These are phyloP conservation scores for Ischnus inquisitorius DNA, from an alignment of 2,888 invertebrate genomes.

Conservation along the genomic window DNA sequence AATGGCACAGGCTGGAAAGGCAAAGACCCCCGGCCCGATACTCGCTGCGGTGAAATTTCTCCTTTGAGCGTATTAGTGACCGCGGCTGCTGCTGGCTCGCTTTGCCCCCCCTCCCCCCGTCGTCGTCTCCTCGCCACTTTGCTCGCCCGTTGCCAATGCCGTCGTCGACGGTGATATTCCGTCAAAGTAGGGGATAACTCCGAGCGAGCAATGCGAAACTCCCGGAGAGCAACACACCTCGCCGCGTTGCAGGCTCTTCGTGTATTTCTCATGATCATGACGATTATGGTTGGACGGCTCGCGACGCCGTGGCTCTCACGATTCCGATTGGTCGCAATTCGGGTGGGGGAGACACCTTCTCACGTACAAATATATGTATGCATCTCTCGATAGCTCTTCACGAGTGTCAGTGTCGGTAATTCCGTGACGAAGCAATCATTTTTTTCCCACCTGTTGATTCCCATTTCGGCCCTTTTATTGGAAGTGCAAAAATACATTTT, in stretches of 20 bases:
- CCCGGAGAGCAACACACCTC: conserved; percentile 11
- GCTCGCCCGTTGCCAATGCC: conserved; percentile 52
- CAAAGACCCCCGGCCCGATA: conserved; percentile 58
- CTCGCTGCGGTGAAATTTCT: conserved; percentile 80
- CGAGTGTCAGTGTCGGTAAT: conserved; percentile 73
- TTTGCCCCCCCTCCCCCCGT: conserved; percentile 25
- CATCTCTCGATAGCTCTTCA: conserved; percentile 55
- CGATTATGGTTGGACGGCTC: conserved; percentile 40
- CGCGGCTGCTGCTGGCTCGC: conserved; percentile 12
- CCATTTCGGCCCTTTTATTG: background rate
- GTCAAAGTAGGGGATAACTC: conserved; percentile 48
- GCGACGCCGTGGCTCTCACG: conserved; percentile 35
- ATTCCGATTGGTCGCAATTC: conserved; percentile 41
- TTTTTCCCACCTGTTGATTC: background rate
- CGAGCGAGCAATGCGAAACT: background rate
- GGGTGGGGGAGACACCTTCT: conserved; percentile 54
- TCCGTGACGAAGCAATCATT: conserved; percentile 59
- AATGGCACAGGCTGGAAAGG: conserved; percentile 50
- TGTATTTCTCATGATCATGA: conserved; percentile 48
- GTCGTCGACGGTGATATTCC: conserved; percentile 50
- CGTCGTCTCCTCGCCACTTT: background rate
- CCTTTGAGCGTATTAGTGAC: conserved; percentile 71
- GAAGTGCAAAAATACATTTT: background rate
- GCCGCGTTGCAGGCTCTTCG: conserved; percentile 21
- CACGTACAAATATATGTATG: conserved; percentile 58